Conservation (phyloP, 1,140 invertebrate species). For the Pectinophora gossypiella region DNA sequence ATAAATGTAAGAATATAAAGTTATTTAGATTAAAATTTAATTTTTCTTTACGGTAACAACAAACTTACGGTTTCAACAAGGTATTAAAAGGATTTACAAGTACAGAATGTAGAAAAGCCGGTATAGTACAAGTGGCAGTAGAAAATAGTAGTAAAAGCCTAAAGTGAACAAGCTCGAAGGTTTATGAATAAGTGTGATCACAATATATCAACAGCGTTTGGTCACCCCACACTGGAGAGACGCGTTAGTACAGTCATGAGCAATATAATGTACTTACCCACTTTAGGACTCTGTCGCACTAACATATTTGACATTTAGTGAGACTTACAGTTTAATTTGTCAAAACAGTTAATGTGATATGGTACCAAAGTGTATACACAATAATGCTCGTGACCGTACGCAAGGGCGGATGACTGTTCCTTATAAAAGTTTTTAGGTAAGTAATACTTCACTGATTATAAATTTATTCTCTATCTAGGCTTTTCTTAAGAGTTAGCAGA, state of each 20-base stretch:
- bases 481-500: constrained; percentile 26
- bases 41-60: too few species aligned
- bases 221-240: not conserved
- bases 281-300: too few species aligned
- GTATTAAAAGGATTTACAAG: not conserved
- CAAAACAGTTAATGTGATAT: too few species aligned
- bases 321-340: too few species aligned
- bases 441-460: constrained; percentile 8
- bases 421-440: not conserved
- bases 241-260: too few species aligned
- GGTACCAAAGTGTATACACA: too few species aligned
- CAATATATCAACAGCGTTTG: constrained; percentile 8
- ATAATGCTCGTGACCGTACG: too few species aligned
- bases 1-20: not conserved
- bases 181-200: constrained; percentile 23
- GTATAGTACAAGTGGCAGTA: constrained; percentile 31
- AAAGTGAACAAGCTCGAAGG: constrained; percentile 40
- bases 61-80: not conserved
- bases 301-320: too few species aligned
- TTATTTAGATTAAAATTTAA: not conserved
- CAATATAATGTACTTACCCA: too few species aligned
- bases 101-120: constrained; percentile 23
- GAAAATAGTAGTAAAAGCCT: constrained; percentile 44
- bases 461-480: constrained; percentile 35
- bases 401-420: not conserved